A percentile compares a stretch with the other conserved stretches of the same genome.
Conservation (phyloP, 2,113 vertebrate genomes). For the Phalacrocorax aristotelis region DNA sequence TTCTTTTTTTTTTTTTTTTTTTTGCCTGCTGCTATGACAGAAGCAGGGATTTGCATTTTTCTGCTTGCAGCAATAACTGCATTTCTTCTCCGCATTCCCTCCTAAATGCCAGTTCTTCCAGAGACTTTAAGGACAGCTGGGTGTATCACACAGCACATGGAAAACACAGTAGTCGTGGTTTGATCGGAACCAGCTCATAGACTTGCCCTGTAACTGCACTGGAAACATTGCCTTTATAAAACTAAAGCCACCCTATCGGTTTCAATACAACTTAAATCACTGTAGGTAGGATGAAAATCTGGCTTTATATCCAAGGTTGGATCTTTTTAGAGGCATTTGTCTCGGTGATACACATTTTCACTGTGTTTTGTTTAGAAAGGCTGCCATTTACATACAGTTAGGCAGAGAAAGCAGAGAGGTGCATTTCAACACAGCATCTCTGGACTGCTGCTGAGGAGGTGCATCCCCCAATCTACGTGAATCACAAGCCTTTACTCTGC, state of each 20-base stretch:
- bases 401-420: background rate
- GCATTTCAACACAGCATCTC: background rate
- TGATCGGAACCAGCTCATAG: background rate
- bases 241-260: background rate
- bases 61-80: background rate
- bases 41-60: constrained; percentile 6
- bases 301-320: background rate
- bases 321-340: background rate
- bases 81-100: background rate
- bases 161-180: background rate
- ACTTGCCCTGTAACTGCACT: background rate
- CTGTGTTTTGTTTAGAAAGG: background rate
- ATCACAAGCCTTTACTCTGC: background rate
- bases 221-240: background rate
- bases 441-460: background rate
- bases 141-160: background rate
- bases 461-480: background rate
- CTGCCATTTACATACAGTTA: background rate
- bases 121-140: background rate
- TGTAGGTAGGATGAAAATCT: background rate
- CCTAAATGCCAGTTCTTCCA: background rate
- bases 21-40: background rate
- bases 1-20: background rate
- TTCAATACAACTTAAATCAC: background rate
- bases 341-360: background rate